Percentiles rank a stretch among this genome's conserved stretches.
These are phyloP conservation scores for Pharmacophagus antenor DNA, from an alignment of 2,888 invertebrate species.

Conservation along the genomic window DNA sequence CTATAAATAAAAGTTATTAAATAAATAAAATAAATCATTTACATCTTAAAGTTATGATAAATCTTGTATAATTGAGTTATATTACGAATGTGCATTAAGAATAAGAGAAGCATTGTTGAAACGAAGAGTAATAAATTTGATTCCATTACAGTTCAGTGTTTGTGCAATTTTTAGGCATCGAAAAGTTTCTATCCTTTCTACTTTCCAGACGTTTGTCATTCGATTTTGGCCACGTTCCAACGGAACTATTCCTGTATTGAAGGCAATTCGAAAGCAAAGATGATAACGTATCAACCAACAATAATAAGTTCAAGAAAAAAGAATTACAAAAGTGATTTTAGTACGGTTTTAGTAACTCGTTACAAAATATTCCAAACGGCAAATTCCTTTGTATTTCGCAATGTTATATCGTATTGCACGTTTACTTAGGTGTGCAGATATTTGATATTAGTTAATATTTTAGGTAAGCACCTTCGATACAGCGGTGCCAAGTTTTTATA, in stretches of 20 bases:
- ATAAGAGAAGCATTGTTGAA: not conserved
- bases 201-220: conserved; percentile 14
- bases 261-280: conserved; percentile 17
- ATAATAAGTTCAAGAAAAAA: not conserved
- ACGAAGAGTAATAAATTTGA: not conserved
- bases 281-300: conserved; percentile 9
- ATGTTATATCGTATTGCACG: not conserved
- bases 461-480: not conserved
- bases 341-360: not conserved
- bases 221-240: conserved; percentile 28
- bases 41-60: too few relatives aligned
- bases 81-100: too few relatives aligned
- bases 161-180: not conserved
- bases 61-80: too few relatives aligned
- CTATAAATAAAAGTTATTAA: too few relatives aligned
- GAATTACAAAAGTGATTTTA: not conserved
- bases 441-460: conserved; percentile 2
- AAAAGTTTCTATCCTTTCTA: conserved; percentile 3
- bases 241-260: conserved; percentile 9
- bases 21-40: too few relatives aligned
- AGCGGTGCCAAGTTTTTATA: not conserved
- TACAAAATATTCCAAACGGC: not conserved
- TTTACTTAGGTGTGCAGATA: not conserved
- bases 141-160: not conserved
- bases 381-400: conserved; percentile 7